phyloP scores from a whole-genome alignment of 2,113 vertebrate species.

The Stercorarius parasiticus region DNA sequence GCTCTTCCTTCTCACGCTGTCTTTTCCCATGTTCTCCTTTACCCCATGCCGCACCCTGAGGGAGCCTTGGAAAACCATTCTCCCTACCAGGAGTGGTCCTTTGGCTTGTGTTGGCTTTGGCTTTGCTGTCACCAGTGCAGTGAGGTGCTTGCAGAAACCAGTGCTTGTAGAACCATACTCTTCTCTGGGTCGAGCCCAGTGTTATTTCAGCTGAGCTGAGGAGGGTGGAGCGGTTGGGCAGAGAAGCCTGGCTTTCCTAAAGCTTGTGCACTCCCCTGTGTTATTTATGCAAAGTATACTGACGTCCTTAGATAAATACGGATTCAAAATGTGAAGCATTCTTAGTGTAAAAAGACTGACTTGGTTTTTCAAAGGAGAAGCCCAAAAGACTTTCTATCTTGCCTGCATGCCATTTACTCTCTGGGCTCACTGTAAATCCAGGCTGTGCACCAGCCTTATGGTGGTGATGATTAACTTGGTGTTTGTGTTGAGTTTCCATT shows the following conservation, averaged over 20 bases:
- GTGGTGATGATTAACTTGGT: not conserved
- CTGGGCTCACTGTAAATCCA: not conserved
- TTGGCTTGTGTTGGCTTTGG: not conserved
- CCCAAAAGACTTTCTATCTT: not conserved
- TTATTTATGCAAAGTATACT: not conserved
- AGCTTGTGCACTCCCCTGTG: not conserved
- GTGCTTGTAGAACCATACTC: not conserved
- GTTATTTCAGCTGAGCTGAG: not conserved
- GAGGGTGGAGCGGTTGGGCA: not conserved
- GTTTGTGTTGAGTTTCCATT: not conserved
- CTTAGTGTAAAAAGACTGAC: not conserved
- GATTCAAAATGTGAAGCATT: not conserved
- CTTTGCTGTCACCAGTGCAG: not conserved
- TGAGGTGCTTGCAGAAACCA: not conserved
- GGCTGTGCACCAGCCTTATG: not conserved
- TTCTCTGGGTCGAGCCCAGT: not conserved
- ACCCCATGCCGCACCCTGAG: accelerated
- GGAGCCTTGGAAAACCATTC: not conserved
- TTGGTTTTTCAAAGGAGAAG: not conserved
- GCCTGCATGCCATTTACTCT: not conserved
- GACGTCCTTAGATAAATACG: not conserved
- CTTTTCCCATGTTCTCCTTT: not conserved
- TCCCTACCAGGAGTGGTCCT: not conserved
- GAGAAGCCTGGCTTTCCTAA: not conserved
- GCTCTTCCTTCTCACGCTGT: not conserved